Conservation (phyloP, 2,888 invertebrate species). For the Clusia tigrina region DNA sequence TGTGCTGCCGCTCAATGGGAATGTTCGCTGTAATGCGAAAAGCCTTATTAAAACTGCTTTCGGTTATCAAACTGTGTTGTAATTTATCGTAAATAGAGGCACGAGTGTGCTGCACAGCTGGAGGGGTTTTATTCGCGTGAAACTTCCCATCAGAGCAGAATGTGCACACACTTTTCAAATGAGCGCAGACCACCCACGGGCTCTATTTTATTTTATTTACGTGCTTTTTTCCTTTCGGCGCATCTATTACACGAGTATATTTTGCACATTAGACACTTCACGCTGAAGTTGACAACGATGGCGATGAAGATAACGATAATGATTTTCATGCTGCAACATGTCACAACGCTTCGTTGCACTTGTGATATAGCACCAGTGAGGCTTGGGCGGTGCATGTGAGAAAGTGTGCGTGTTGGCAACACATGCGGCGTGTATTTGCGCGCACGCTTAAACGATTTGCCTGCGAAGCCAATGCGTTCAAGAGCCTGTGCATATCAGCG, state of each 20-base stretch:
- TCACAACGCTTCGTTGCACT: not conserved
- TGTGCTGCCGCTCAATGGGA: too few species aligned
- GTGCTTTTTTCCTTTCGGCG: too few species aligned
- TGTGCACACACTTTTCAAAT: not conserved
- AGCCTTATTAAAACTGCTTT: too few species aligned
- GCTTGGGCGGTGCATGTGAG: not conserved
- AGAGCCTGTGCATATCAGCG: too few species aligned
- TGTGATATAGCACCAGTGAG: not conserved
- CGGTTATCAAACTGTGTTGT: too few species aligned
- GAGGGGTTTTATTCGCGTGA: not conserved
- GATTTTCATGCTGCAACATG: not conserved
- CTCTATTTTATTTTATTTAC: not conserved
- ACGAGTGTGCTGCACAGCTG: too few species aligned
- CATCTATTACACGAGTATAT: not conserved
- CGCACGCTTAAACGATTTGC: too few species aligned
- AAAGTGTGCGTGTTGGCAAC: not conserved
- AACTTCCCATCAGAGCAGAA: not conserved
- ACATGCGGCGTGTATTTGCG: not conserved
- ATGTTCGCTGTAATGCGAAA: too few species aligned
- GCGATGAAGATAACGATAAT: not conserved
- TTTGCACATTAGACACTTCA: not conserved
- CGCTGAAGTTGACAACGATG: too few species aligned
- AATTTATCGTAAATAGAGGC: too few species aligned
- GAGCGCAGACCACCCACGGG: not conserved
- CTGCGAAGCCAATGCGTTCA: too few species aligned